Percentiles rank a stretch among this genome's conserved stretches.
Evolutionary conservation across 2,888 invertebrate species (phyloP).

Genomic region (Phyllotreta cruciferae): DNA sequence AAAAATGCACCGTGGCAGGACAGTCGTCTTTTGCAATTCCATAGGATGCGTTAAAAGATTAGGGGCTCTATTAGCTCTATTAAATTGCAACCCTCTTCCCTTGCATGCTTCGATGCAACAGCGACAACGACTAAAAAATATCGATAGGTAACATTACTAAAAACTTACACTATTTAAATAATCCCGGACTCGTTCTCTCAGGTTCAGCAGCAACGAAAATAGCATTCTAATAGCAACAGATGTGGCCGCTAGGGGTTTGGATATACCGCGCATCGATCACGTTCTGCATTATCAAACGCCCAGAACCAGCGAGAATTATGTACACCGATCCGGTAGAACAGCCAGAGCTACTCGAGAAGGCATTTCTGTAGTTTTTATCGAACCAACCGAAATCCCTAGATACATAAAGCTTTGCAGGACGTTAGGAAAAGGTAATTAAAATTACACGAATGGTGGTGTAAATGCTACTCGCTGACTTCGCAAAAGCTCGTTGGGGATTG

Average conservation of each 20-base stretch:
- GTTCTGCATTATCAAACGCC: slow-evolving; percentile 97
- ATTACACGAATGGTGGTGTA: background rate
- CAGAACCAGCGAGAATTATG: slow-evolving; percentile 93
- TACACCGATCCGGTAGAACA: slow-evolving; percentile 96
- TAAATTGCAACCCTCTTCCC: slow-evolving; percentile 77
- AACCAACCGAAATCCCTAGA: slow-evolving; percentile 81
- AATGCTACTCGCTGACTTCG: too few relatives aligned
- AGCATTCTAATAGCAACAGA: slow-evolving; percentile 91
- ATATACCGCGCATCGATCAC: slow-evolving; percentile 92
- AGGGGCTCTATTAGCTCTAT: slow-evolving; percentile 71
- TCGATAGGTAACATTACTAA: slow-evolving; percentile 71
- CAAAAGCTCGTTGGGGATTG: too few relatives aligned
- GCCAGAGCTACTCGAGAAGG: slow-evolving; percentile 90
- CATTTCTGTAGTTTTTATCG: slow-evolving; percentile 89
- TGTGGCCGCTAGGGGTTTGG: slow-evolving; percentile 96
- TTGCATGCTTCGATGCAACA: slow-evolving; percentile 94
- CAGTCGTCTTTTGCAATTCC: slow-evolving; percentile 92
- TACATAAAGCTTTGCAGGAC: slow-evolving; percentile 85
- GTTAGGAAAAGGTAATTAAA: slow-evolving; percentile 78
- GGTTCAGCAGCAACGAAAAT: slow-evolving; percentile 74
- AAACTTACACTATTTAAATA: background rate
- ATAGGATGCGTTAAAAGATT: slow-evolving; percentile 91
- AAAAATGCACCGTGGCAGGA: slow-evolving; percentile 84
- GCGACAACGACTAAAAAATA: slow-evolving; percentile 88
- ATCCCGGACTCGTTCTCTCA: slow-evolving; percentile 45